Evolutionary conservation across 2,888 invertebrate species (phyloP), one percentile per base, ranked within the genome.

Genomic region (Ferrisia virgata): DNA sequence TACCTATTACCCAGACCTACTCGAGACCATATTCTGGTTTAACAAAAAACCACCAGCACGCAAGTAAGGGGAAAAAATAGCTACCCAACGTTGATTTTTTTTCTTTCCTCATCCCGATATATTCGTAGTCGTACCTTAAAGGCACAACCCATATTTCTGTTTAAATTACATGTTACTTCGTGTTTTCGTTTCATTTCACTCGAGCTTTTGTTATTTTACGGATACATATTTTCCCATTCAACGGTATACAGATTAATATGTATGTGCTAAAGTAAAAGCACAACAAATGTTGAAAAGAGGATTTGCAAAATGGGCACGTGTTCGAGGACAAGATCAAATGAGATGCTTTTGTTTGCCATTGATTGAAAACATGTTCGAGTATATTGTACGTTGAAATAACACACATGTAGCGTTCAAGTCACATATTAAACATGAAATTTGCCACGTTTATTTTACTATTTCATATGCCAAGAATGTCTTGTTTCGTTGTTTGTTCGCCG

Each of bases 291-390:
- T 69, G 31, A 58, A 8, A 64, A 25, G 9, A 11, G 31, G 28
- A 33, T 69, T 33, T 33, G 8, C 18, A 69, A n/a, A 69, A 76
- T 18, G 18, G 15, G 72, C 72, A 76, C 72, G 36, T 76, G 72
- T 76, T 36, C 18, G 72, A 36, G 28, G n/a, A 22, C 36, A 28
- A 15, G 36, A 76, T 31, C 64, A 64, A 64, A 64, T 64, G 64
- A 64, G 64, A 64, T 15, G 64, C 72, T 76, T 76, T 76, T 76
- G 72, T 76, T 76, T 36, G 18, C 18, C 72, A 76, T 76, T 76
- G 31, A 76, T 76, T 76, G 72, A 76, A 76, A 76, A 76, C 72
- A 76, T 76, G 72, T 76, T 36, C 69, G 31, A 11, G 64, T 76
- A 33, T 36, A 6, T 22, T 76, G 72, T 76, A 18, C 69, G 69